Percentiles rank a stretch among this genome's conserved stretches.
These are phyloP conservation scores for Corythoichthys intestinalis DNA, from an alignment of 2,113 vertebrate genomes.

Conservation along the genomic window DNA sequence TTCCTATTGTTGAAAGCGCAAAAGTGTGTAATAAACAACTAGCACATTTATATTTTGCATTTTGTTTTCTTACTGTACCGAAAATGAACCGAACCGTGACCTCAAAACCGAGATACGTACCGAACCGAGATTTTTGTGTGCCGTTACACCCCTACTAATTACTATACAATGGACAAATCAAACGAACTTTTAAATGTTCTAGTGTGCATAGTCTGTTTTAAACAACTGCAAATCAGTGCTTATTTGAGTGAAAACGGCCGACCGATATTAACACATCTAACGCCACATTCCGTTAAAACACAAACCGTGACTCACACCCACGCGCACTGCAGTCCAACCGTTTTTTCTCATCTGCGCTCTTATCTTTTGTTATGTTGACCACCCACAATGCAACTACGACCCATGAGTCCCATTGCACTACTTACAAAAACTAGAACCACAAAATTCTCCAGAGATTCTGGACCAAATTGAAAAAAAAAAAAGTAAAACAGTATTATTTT, in stretches of 20 bases:
- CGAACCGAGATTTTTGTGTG: too few relatives aligned
- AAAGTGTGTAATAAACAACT: too few relatives aligned
- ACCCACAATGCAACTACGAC: constrained; percentile 49
- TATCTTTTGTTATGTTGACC: constrained; percentile 45
- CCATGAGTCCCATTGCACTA: constrained; percentile 34
- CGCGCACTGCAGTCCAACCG: constrained; percentile 17
- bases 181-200: too few relatives aligned
- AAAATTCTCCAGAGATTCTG: constrained; percentile 21
- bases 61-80: too few relatives aligned
- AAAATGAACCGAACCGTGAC: too few relatives aligned
- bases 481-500: neutral
- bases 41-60: too few relatives aligned
- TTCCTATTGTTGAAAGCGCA: too few relatives aligned
- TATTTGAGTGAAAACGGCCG: neutral
- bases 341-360: constrained; percentile 35
- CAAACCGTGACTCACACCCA: constrained; percentile 14
- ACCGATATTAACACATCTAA: neutral
- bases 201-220: too few relatives aligned
- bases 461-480: constrained; percentile 16
- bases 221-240: too few relatives aligned
- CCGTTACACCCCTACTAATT: too few relatives aligned
- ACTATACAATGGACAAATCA: too few relatives aligned
- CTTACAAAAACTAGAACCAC: constrained; percentile 14
- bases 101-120: too few relatives aligned
- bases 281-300: constrained; percentile 5